These are phyloP conservation scores for Prenolepis imparis DNA, from an alignment of 2,888 invertebrate genomes.

Conservation along the genomic window DNA sequence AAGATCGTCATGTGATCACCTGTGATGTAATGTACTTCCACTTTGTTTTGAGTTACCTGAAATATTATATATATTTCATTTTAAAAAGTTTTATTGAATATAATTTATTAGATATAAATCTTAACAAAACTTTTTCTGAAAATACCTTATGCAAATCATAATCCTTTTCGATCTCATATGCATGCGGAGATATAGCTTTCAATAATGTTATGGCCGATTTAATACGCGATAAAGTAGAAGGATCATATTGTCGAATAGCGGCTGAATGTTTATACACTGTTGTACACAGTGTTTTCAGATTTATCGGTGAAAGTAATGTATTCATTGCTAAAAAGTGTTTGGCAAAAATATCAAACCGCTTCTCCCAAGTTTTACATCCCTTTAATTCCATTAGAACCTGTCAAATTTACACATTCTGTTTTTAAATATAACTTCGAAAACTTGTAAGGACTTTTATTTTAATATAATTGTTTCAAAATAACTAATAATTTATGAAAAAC, in stretches of 20 bases:
- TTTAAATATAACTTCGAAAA: too few species aligned
- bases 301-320: not conserved
- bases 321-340: not conserved
- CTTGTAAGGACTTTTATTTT: too few species aligned
- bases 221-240: too few species aligned
- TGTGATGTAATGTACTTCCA: not conserved
- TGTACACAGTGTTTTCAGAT: too few species aligned
- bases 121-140: not conserved
- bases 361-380: not conserved
- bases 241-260: too few species aligned
- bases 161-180: not conserved
- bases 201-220: not conserved
- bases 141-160: constrained; percentile 1
- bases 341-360: not conserved
- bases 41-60: too few species aligned
- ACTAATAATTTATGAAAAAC: too few species aligned
- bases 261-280: too few species aligned
- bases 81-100: not conserved
- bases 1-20: not conserved
- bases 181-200: not conserved
- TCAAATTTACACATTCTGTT: not conserved
- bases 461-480: too few species aligned
- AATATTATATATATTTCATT: too few species aligned
- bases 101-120: not conserved
- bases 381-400: not conserved